Evolutionary conservation across 2,888 invertebrate species (phyloP), one percentile per base, ranked within the genome.

Genomic region (Augiades crinisus): DNA sequence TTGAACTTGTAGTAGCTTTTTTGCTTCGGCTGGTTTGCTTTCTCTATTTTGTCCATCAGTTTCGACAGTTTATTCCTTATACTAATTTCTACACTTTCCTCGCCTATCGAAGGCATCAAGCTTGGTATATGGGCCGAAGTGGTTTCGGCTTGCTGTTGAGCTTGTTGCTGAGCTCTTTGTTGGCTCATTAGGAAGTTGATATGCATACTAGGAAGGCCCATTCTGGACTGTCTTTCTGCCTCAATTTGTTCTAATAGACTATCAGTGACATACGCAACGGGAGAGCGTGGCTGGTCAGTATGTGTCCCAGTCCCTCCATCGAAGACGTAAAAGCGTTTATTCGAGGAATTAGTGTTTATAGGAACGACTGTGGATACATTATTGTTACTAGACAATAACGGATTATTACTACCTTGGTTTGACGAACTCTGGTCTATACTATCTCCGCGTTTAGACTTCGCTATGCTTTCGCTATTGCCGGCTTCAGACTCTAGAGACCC

Each of bases 1-100:
- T 93, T 93, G 70, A 95, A 93, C 69, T 94, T 95, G 80, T 96
- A 96, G 77, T 95, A 96, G 68, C 84, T 88, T 64, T 90, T 91
- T 31, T 87, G 83, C 72, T 91, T 92, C 1, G 90, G 80, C 47
- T 91, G 91, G 36, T 85, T 91, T 0, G 87, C 75, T 43, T 90
- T 91, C 36, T 91, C 90, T 7, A 91, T 78, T 17, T 91, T 90
- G 47, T 91, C 92, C 60, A 91, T 82, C 24, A 92, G 77, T 63
- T 91, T 91, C 0, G 82, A 78, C 59, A 92, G 92, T 56, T 91
- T 90, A 64, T 87, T 92, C 43, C 91, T 85, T 5, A 91, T 67
- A 52, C 89, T 91, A 16, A 88, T 70, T 53, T 92, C 92, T 12
- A 90, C 80, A 40, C 91, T 91, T 16, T 91, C 88, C 56, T 92